Percentiles rank a stretch among this genome's conserved stretches.
phyloP scores from a whole-genome alignment of 2,888 invertebrate species.

The Luffia ferchaultella region DNA sequence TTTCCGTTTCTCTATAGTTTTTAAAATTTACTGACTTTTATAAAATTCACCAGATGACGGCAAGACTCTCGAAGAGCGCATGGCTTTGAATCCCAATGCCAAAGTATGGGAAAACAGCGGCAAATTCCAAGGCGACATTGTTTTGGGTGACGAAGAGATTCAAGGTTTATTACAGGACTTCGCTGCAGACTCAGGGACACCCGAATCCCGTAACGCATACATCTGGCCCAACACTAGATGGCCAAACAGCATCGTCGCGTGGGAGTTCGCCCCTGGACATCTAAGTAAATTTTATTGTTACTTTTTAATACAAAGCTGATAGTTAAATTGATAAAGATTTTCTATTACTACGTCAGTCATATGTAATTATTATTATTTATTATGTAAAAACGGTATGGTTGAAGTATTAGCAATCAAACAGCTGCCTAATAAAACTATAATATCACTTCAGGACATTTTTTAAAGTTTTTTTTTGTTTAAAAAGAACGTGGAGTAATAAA shows the following conservation, averaged over 20 bases:
- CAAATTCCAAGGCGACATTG: slow-evolving; percentile 4
- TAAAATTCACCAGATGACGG: background rate
- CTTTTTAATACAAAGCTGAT: no score
- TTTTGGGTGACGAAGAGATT: background rate
- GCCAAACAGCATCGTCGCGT: slow-evolving; percentile 1
- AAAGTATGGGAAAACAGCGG: slow-evolving; percentile 1
- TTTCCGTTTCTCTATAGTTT: no score
- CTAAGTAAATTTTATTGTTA: slow-evolving; percentile 1
- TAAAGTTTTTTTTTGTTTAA: no score
- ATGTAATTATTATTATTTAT: no score
- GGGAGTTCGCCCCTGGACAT: slow-evolving; percentile 2
- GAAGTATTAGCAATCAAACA: no score
- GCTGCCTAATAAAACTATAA: no score
- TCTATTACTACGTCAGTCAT: no score
- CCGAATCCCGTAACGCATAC: slow-evolving; percentile 1
- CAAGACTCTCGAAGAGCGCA: background rate
- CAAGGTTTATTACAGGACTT: slow-evolving; percentile 1
- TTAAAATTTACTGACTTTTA: background rate
- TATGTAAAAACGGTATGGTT: no score
- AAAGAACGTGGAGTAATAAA: no score
- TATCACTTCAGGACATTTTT: no score
- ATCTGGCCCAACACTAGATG: slow-evolving; percentile 5
- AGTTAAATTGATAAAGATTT: no score
- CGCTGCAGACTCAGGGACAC: no score
- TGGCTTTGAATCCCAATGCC: background rate